phyloP scores from a whole-genome alignment of 92 coral and sea anemone genomes.

The Hydrozoanthus gracilis region DNA sequence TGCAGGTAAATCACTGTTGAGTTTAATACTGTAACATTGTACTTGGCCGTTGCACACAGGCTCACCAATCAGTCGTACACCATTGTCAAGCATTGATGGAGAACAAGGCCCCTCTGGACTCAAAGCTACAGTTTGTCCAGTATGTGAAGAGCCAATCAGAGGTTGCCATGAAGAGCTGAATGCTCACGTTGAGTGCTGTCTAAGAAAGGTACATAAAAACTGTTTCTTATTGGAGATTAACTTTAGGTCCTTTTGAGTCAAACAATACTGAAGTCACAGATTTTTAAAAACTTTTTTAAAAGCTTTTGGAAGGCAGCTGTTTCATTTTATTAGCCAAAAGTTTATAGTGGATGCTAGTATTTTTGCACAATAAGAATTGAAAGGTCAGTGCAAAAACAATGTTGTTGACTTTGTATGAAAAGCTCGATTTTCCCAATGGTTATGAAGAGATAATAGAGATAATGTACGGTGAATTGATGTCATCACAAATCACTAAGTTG shows the following conservation, averaged over 20 bases:
- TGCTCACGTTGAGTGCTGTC: constrained; percentile 86
- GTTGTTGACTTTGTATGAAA: too few relatives aligned
- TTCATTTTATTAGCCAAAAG: too few relatives aligned
- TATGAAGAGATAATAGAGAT: too few relatives aligned
- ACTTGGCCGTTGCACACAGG: constrained; percentile 40
- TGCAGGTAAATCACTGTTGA: background rate
- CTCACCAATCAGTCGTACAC: constrained; percentile 77
- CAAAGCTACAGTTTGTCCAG: constrained; percentile 83
- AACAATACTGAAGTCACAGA: too few relatives aligned
- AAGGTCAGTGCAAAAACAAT: too few relatives aligned
- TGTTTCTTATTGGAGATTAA: background rate
- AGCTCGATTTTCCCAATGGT: too few relatives aligned
- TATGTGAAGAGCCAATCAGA: constrained; percentile 83
- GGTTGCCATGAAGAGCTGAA: constrained; percentile 87
- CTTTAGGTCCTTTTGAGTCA: background rate
- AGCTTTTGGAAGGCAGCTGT: too few relatives aligned
- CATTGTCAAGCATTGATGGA: constrained; percentile 54
- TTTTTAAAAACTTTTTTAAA: too few relatives aligned
- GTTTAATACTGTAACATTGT: background rate
- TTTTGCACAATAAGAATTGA: too few relatives aligned
- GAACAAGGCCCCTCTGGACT: constrained; percentile 88
- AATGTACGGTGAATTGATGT: too few relatives aligned
- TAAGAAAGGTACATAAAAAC: constrained; percentile 70
- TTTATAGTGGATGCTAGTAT: too few relatives aligned
- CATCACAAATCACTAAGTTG: too few relatives aligned